These are phyloP conservation scores for Prolemur simus DNA, from an alignment of 2,113 vertebrate genomes.

Conservation along the genomic window DNA sequence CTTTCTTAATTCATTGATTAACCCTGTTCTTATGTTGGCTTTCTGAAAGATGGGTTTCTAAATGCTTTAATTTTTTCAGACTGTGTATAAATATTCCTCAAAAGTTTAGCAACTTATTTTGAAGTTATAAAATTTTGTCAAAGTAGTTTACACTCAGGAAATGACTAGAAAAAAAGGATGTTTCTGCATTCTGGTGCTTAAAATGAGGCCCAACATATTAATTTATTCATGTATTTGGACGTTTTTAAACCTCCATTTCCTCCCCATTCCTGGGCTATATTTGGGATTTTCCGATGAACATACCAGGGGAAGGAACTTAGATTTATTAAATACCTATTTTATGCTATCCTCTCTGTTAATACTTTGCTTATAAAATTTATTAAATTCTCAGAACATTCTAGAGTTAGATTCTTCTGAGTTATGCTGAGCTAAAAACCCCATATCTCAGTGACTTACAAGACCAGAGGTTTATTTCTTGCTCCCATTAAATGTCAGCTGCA, in stretches of 20 bases:
- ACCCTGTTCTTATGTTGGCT: background rate
- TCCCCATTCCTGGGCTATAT: background rate
- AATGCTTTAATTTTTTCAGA: background rate
- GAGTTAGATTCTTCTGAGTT: background rate
- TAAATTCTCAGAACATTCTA: background rate
- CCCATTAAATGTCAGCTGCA: background rate
- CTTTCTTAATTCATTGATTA: background rate
- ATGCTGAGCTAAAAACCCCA: background rate
- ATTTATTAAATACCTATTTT: background rate
- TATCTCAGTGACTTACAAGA: background rate
- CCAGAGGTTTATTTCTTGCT: background rate
- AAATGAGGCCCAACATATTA: background rate
- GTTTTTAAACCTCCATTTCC: background rate
- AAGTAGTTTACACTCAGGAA: conserved; percentile 26
- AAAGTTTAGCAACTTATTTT: conserved; percentile 24
- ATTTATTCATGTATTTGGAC: conserved; percentile 9
- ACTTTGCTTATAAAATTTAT: background rate
- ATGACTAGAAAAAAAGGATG: background rate
- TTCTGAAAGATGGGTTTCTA: background rate
- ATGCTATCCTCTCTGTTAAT: background rate
- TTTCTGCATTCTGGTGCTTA: conserved; percentile 2
- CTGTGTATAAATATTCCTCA: background rate
- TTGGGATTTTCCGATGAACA: background rate
- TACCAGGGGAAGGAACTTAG: background rate
- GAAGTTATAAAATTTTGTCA: conserved; percentile 28